Conservation (phyloP, 2,888 invertebrate species). For the Lampropteryx suffumata region DNA sequence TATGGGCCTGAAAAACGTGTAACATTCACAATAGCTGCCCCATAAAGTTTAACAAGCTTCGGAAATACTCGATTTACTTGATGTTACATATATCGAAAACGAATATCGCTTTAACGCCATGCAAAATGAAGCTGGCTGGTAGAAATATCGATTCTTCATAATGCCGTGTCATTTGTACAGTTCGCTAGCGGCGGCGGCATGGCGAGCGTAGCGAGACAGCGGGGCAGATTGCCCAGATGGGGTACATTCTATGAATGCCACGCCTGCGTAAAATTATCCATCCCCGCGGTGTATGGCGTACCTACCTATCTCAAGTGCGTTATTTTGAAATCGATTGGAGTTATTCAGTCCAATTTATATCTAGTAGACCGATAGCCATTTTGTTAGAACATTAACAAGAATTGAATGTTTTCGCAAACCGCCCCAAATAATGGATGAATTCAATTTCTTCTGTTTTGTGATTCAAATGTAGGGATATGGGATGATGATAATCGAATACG, state of each 20-base stretch:
- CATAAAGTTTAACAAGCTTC: conserved; percentile 12
- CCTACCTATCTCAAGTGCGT: conserved; percentile 17
- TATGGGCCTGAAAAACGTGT: not conserved
- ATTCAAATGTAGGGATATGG: conserved; percentile 28
- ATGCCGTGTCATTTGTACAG: conserved; percentile 30
- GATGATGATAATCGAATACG: too few relatives aligned
- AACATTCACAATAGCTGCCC: not conserved
- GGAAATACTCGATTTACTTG: not conserved
- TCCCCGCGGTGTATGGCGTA: conserved; percentile 18
- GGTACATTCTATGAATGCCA: conserved; percentile 11
- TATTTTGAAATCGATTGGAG: conserved; percentile 16
- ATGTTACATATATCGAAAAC: conserved; percentile 3
- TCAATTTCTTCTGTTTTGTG: conserved; percentile 18
- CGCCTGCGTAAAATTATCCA: conserved; percentile 23
- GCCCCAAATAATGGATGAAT: conserved; percentile 1
- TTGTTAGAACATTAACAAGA: not conserved
- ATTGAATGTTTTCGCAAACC: not conserved
- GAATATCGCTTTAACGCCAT: conserved; percentile 22
- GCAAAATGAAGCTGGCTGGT: conserved; percentile 22
- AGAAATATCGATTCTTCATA: conserved; percentile 33
- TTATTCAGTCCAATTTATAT: conserved; percentile 15
- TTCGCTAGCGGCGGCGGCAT: conserved; percentile 20
- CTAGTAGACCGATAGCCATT: conserved; percentile 1
- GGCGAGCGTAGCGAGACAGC: conserved; percentile 17
- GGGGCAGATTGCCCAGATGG: conserved; percentile 15